These are phyloP conservation scores for Muraenolepis orangiensis DNA, from an alignment of 2,797 vertebrate genomes.

Conservation along the genomic window DNA sequence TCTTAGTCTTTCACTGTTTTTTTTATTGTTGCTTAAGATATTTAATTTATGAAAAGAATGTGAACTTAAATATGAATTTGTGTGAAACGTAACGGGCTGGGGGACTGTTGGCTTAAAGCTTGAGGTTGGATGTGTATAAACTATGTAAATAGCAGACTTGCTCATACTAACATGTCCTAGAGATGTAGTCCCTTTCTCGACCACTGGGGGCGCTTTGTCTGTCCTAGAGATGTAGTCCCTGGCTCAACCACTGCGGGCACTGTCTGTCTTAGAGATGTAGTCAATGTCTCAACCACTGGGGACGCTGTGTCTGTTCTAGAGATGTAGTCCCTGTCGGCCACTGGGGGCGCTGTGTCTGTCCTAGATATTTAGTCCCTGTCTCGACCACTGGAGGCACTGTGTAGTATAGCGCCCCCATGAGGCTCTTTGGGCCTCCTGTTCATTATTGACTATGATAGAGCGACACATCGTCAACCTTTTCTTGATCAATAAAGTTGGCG, in stretches of 20 bases:
- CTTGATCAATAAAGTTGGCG: constrained; percentile 73
- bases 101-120: constrained; percentile 12
- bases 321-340: constrained; percentile 21
- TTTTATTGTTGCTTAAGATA: constrained; percentile 37
- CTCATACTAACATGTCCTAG: constrained; percentile 28
- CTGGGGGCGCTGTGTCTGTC: constrained; percentile 1
- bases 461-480: constrained; percentile 33
- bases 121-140: constrained; percentile 35
- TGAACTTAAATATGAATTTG: constrained; percentile 30
- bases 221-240: constrained; percentile 25
- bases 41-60: constrained; percentile 45
- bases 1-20: constrained; percentile 33
- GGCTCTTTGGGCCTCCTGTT: neutral
- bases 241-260: constrained; percentile 4
- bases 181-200: constrained; percentile 25
- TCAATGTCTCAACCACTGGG: constrained; percentile 10
- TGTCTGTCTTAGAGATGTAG: constrained; percentile 22
- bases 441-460: constrained; percentile 4
- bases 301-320: constrained; percentile 8
- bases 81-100: constrained; percentile 16
- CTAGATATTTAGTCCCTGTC: constrained; percentile 24
- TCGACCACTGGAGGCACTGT: constrained; percentile 3
- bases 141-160: constrained; percentile 58
- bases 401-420: constrained; percentile 21
- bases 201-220: neutral